phyloP scores from a whole-genome alignment of 1,140 invertebrate genomes.

The Bombus cullumanus region DNA sequence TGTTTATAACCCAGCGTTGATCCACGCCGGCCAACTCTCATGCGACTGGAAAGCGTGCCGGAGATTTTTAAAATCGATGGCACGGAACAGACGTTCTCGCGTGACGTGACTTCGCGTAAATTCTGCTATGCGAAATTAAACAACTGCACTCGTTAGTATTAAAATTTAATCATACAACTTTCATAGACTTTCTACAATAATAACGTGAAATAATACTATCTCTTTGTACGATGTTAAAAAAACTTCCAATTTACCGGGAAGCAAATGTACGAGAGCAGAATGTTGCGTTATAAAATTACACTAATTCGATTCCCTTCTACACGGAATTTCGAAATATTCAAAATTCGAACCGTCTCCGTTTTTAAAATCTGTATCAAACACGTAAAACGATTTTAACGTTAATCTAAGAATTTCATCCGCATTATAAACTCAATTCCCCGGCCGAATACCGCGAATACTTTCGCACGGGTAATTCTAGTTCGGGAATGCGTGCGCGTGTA shows the following conservation, averaged over 20 bases:
- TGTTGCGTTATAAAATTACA: not conserved
- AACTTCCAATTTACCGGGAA: not conserved
- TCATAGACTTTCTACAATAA: not conserved
- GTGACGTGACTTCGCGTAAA: too few relatives aligned
- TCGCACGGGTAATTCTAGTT: not conserved
- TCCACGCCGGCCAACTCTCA: slow-evolving; percentile 19
- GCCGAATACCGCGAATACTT: not conserved
- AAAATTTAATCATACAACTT: not conserved
- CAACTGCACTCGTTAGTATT: not conserved
- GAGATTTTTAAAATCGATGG: not conserved
- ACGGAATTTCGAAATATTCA: not conserved
- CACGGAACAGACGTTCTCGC: not conserved
- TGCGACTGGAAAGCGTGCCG: not conserved
- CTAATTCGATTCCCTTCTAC: too few relatives aligned
- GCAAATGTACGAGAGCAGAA: not conserved
- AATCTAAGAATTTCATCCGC: not conserved
- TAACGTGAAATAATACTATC: not conserved
- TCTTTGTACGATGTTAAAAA: not conserved
- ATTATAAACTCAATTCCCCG: not conserved
- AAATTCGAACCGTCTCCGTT: not conserved
- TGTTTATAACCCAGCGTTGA: slow-evolving; percentile 16
- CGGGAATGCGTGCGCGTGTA: not conserved
- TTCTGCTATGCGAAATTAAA: not conserved
- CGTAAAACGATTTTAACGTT: not conserved
- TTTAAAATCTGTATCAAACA: not conserved